Conservation (phyloP, 2,797 vertebrate genomes). For the Limnodromus scolopaceus region DNA sequence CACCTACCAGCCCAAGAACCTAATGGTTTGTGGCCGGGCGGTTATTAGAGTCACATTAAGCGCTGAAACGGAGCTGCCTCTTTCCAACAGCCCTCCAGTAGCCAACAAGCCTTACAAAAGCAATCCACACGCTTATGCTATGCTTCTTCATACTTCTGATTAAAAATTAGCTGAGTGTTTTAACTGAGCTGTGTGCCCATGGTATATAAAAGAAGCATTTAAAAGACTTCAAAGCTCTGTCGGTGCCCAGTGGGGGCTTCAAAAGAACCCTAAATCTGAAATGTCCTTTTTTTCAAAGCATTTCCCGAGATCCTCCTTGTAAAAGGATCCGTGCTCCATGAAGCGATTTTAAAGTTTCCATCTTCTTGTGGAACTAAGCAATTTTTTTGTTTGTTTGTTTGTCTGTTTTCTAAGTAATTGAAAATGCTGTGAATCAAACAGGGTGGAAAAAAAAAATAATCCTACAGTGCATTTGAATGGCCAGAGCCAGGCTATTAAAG, state of each 20-base stretch:
- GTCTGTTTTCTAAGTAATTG: slow-evolving; percentile 27
- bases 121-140: background rate
- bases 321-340: background rate
- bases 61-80: background rate
- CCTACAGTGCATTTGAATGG: slow-evolving; percentile 32
- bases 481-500: slow-evolving; percentile 8
- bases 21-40: slow-evolving; percentile 12
- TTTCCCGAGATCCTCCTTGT: background rate
- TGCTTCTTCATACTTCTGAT: background rate
- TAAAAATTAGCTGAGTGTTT: slow-evolving; percentile 29
- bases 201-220: background rate
- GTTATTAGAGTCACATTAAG: background rate
- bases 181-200: background rate
- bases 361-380: background rate
- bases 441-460: background rate
- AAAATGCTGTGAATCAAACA: slow-evolving; percentile 49
- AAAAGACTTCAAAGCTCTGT: background rate
- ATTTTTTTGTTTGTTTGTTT: background rate
- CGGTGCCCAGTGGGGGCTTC: background rate
- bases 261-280: background rate
- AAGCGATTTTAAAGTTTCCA: background rate
- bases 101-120: background rate
- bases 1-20: background rate
- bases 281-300: background rate
- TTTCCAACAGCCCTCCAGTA: background rate